Conservation (phyloP, 2,888 invertebrate species). For the Hypomecis punctinalis region DNA sequence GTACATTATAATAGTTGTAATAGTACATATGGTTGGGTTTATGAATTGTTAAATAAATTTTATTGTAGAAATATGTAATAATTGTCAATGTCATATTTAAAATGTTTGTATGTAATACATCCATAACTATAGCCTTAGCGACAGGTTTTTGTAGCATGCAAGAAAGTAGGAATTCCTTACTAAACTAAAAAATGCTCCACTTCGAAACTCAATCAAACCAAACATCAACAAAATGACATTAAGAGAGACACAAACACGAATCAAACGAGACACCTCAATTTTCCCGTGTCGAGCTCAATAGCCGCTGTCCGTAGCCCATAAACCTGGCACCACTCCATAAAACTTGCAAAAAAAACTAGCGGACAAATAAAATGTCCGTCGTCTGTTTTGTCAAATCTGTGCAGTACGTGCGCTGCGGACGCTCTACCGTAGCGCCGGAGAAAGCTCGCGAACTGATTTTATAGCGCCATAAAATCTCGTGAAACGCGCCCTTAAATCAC, state of each 20-base stretch:
- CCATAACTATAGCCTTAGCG: too few relatives aligned
- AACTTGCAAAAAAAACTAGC: slow-evolving; percentile 79
- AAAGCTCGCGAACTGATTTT: slow-evolving; percentile 78
- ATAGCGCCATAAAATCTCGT: slow-evolving; percentile 83
- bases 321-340: slow-evolving; percentile 82
- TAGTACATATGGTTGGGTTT: too few relatives aligned
- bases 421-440: slow-evolving; percentile 46
- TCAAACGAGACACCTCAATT: slow-evolving; percentile 60
- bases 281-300: slow-evolving; percentile 70
- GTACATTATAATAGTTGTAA: too few relatives aligned
- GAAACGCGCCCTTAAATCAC: slow-evolving; percentile 84
- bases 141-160: neutral
- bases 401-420: slow-evolving; percentile 70
- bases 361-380: slow-evolving; percentile 80
- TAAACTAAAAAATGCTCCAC: too few relatives aligned
- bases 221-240: slow-evolving; percentile 20
- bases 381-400: slow-evolving; percentile 85
- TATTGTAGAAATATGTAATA: too few relatives aligned
- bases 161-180: too few relatives aligned
- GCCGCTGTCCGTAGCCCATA: slow-evolving; percentile 72
- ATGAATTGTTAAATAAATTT: too few relatives aligned
- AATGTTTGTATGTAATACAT: too few relatives aligned
- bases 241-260: slow-evolving; percentile 52
- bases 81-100: too few relatives aligned
- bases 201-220: too few relatives aligned